Conservation (phyloP, 2,888 invertebrate genomes). For the Meta bourneti region DNA sequence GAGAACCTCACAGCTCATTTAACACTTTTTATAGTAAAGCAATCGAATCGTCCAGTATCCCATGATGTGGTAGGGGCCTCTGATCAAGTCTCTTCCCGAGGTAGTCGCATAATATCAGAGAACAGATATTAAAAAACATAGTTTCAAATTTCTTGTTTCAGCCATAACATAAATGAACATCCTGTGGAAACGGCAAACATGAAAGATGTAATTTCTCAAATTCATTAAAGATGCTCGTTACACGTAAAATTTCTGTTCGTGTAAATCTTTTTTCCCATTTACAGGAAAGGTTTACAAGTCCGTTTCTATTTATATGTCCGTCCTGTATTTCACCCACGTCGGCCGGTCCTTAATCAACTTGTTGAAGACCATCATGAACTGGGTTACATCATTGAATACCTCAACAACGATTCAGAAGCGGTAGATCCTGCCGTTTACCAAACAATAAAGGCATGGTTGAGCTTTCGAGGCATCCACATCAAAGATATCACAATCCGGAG, state of each 20-base stretch:
- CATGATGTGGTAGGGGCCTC: no score
- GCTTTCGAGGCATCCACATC: constrained; percentile 15
- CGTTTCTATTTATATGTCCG: constrained; percentile 43
- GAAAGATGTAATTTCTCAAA: no score
- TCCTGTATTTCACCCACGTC: not conserved
- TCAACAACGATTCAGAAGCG: constrained; percentile 16
- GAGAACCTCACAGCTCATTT: no score
- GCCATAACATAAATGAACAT: no score
- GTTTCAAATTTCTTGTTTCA: no score
- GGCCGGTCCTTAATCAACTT: not conserved
- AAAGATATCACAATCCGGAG: constrained; percentile 24
- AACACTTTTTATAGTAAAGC: not conserved
- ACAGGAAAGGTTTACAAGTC: constrained; percentile 47
- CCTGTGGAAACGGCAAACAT: no score
- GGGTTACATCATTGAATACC: constrained; percentile 20
- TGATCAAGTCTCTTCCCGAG: no score
- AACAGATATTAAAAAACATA: no score
- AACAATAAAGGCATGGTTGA: constrained; percentile 25
- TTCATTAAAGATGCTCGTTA: no score
- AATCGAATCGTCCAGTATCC: not conserved
- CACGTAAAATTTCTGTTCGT: no score
- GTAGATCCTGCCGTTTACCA: not conserved
- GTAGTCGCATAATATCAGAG: no score
- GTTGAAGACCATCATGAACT: constrained; percentile 19
- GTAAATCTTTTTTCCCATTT: not conserved